These are phyloP conservation scores for Zosterops pallidus DNA, from an alignment of 2,113 vertebrate species.

Conservation along the genomic window DNA sequence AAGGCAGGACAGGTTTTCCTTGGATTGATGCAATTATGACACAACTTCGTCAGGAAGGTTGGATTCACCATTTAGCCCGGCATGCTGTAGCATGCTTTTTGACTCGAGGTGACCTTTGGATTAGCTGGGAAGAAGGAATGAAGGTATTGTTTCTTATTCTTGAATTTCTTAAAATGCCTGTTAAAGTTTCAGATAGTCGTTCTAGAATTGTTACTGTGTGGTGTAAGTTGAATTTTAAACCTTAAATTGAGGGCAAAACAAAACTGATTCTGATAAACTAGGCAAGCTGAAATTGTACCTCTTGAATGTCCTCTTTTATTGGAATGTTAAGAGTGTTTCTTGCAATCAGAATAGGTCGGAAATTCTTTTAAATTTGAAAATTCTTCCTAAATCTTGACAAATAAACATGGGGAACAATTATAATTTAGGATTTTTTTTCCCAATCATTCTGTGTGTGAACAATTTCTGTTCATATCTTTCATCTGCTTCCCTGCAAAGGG, in stretches of 20 bases:
- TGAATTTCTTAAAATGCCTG: not conserved
- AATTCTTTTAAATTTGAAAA: not conserved
- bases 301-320: not conserved
- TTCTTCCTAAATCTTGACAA: not conserved
- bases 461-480: not conserved
- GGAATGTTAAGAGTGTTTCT: not conserved
- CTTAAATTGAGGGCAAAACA: not conserved
- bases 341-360: not conserved
- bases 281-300: not conserved
- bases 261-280: not conserved
- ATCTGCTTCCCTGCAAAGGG: not conserved
- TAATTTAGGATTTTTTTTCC: not conserved
- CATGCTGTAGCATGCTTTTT: constrained; percentile 96
- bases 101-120: constrained; percentile 94
- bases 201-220: not conserved
- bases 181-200: not conserved
- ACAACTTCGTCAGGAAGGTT: constrained; percentile 94
- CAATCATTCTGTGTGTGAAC: not conserved
- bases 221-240: not conserved
- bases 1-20: constrained; percentile 93
- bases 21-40: constrained; percentile 99
- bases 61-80: constrained; percentile 97
- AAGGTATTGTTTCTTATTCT: constrained; percentile 75
- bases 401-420: not conserved
- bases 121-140: constrained; percentile 98